Evolutionary conservation across 2,797 vertebrate genomes (phyloP).

Genomic region (Chaunax sp.): DNA sequence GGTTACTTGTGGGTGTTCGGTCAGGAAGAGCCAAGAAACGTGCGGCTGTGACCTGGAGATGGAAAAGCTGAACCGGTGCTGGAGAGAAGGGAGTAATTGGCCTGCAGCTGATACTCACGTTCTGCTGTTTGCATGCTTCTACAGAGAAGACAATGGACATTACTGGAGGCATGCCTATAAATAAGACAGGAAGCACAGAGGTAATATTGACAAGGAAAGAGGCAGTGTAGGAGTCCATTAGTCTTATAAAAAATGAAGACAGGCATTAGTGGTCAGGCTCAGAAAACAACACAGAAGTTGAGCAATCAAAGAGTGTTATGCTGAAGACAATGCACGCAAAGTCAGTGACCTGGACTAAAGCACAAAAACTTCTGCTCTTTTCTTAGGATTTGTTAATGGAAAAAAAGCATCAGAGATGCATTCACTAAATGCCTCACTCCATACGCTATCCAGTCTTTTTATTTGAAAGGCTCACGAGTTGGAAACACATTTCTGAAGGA

Average conservation of each 20-base stretch:
- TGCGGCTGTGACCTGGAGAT: conserved; percentile 35
- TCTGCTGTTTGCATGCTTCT: conserved; percentile 62
- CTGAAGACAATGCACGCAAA: conserved; percentile 71
- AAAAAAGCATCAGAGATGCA: conserved; percentile 43
- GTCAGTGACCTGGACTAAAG: conserved; percentile 66
- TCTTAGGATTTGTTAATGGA: conserved; percentile 60
- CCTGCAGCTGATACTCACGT: conserved; percentile 39
- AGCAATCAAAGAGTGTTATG: conserved; percentile 56
- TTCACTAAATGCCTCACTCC: conserved; percentile 21
- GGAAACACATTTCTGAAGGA: conserved; percentile 37
- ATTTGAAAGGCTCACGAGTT: conserved; percentile 48
- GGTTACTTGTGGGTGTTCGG: conserved; percentile 71
- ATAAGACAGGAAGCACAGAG: conserved; percentile 73
- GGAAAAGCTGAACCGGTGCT: conserved; percentile 67
- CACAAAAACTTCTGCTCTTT: conserved; percentile 51
- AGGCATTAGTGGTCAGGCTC: conserved; percentile 58
- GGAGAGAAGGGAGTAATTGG: conserved; percentile 20
- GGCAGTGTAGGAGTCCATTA: conserved; percentile 78
- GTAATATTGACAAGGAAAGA: conserved; percentile 69
- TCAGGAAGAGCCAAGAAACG: conserved; percentile 46
- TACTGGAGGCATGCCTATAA: conserved; percentile 74
- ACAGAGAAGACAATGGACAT: conserved; percentile 71
- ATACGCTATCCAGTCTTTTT: conserved; percentile 31
- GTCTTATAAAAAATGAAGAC: conserved; percentile 84
- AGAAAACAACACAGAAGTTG: conserved; percentile 64